Evolutionary conservation across 2,888 invertebrate genomes (phyloP), one percentile per base, ranked within the genome.

Genomic region (Rhorus exstirpatorius): DNA sequence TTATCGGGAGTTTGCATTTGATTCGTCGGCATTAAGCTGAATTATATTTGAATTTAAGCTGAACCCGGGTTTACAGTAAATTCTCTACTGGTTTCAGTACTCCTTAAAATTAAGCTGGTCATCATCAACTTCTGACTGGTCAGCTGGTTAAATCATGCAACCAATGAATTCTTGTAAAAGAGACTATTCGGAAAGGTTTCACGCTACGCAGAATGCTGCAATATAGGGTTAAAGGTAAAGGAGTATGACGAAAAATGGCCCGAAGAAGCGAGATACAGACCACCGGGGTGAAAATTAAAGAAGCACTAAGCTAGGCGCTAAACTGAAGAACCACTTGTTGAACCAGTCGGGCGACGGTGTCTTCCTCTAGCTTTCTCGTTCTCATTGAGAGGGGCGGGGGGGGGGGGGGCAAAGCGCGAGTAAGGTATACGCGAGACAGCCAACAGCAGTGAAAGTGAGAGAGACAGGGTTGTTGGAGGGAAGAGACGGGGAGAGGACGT

Each of bases 271-370:
- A 80, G 85, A 84, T 49, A 61, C n/a, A 53, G 79, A 70, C 60
- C 76, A n/a, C 53, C 31, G 68, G 41, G 74, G 81, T 65, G 88
- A 89, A 91, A 92, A 92, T 92, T 91, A 92, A 91, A 90, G 91
- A 92, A 91, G 91, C 91, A 91, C 91, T 92, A 92, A 92, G 91
- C 91, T 89, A 88, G 89, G 88, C 89, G 92, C 91, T 92, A 91
- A 92, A 92, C 91, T 90, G 92, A 91, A 91, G 92, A 92, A 92
- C 92, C 92, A 92, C 92, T 92, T 92, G 92, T 92, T 92, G 92
- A 92, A 87, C 72, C 91, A 86, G 88, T 85, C 75, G 84, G 77
- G 44, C 38, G 72, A 51, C 51, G 44, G 67, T 76, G 65, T 76
- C 76, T 76, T 67, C 67, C 35, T 67, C 76, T 74, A 41, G 55